phyloP scores from a whole-genome alignment of 2,797 vertebrate genomes.

The Catostomus latipinnis region DNA sequence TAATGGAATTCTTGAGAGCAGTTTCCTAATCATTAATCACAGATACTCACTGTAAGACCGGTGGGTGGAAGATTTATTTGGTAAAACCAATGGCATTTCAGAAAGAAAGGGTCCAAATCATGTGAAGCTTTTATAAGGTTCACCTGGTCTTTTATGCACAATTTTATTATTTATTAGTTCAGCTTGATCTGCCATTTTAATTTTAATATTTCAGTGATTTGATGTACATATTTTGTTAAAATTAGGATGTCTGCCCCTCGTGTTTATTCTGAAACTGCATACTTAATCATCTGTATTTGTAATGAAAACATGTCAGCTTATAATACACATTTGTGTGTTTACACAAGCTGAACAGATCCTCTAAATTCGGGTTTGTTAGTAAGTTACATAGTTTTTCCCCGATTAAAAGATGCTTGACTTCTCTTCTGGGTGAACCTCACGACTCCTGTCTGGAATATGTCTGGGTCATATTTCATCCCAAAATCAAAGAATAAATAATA shows the following conservation, averaged over 20 bases:
- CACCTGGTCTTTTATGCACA: neutral
- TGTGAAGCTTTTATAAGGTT: conserved; percentile 3
- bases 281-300: too few species aligned
- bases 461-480: too few species aligned
- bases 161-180: neutral
- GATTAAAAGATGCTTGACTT: too few species aligned
- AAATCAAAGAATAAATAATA: too few species aligned
- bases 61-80: neutral
- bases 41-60: conserved; percentile 2
- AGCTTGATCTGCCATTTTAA: too few species aligned
- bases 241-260: neutral
- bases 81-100: neutral
- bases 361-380: too few species aligned
- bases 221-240: neutral
- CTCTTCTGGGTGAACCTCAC: too few species aligned
- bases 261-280: neutral
- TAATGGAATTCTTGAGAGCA: neutral
- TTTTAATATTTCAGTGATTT: conserved; percentile 5
- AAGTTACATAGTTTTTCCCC: too few species aligned
- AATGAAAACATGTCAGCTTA: too few species aligned
- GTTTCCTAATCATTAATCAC: conserved; percentile 12
- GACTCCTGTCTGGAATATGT: too few species aligned
- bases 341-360: too few species aligned
- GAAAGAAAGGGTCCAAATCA: neutral
- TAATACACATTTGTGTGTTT: too few species aligned